Percentiles rank a stretch among this genome's conserved stretches.
Evolutionary conservation across 2,888 invertebrate species (phyloP).

Genomic region (Iselma pallidipennis): DNA sequence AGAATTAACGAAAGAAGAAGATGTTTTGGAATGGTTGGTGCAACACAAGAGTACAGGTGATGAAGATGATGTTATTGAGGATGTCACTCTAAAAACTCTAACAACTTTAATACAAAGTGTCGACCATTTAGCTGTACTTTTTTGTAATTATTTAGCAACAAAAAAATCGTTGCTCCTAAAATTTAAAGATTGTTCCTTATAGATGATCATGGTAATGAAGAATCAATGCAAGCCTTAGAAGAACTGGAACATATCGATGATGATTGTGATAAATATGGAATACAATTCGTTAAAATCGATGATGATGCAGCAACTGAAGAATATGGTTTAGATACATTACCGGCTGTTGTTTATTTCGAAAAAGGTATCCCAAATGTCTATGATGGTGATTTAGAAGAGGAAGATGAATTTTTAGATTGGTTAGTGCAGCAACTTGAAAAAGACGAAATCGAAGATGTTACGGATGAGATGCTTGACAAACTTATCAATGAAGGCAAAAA

Average conservation of each 20-base stretch:
- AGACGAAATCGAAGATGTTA: conserved; percentile 94
- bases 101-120: conserved; percentile 86
- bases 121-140: conserved; percentile 88
- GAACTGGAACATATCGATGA: conserved; percentile 93
- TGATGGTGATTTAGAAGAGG: conserved; percentile 87
- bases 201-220: conserved; percentile 91
- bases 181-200: conserved; percentile 28
- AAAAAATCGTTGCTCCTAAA: neutral
- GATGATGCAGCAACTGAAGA: conserved; percentile 81
- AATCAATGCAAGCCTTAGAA: conserved; percentile 81
- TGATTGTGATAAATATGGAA: conserved; percentile 89
- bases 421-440: conserved; percentile 83
- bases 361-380: conserved; percentile 91
- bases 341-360: conserved; percentile 90
- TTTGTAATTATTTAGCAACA: conserved; percentile 69
- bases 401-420: conserved; percentile 89
- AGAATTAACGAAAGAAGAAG: conserved; percentile 87
- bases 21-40: conserved; percentile 91
- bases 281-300: conserved; percentile 92
- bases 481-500: conserved; percentile 87
- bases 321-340: conserved; percentile 81
- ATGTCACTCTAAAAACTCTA: conserved; percentile 88
- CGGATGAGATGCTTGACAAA: conserved; percentile 91
- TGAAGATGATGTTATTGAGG: conserved; percentile 92
- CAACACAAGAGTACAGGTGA: conserved; percentile 92